These are phyloP conservation scores for Enoplosus armatus DNA, from an alignment of 2,797 vertebrate genomes.

Conservation along the genomic window DNA sequence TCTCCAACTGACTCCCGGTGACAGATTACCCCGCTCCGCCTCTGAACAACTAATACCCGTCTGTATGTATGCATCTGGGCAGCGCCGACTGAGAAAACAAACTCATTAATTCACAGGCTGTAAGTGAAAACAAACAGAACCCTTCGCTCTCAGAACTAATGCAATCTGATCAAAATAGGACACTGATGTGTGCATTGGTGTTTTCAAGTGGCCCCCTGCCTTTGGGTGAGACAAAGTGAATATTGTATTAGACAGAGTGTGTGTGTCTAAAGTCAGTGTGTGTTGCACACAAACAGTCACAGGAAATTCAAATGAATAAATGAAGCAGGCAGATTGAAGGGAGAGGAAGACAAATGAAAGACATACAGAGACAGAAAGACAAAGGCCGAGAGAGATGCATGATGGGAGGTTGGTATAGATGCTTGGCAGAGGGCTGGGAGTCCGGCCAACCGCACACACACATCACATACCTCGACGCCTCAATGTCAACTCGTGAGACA, in stretches of 20 bases:
- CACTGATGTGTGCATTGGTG: conserved; percentile 49
- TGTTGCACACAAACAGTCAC: conserved; percentile 3
- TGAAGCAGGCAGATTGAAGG: conserved; percentile 37
- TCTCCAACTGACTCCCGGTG: conserved; percentile 53
- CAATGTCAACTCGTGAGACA: conserved; percentile 28
- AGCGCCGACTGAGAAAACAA: conserved; percentile 69
- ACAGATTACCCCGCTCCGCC: conserved; percentile 62
- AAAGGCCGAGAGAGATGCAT: conserved; percentile 48
- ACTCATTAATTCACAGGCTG: conserved; percentile 73
- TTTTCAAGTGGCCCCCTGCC: conserved; percentile 52
- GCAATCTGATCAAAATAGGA: conserved; percentile 64
- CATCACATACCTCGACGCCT: conserved; percentile 16
- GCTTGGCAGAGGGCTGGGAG: conserved; percentile 38
- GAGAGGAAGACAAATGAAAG: conserved; percentile 49
- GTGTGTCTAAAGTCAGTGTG: conserved; percentile 40
- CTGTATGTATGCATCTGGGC: conserved; percentile 46
- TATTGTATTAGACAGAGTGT: conserved; percentile 55
- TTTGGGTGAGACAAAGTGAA: conserved; percentile 57
- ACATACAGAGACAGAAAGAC: conserved; percentile 27
- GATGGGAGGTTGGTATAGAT: conserved; percentile 54
- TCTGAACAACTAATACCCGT: conserved; percentile 58
- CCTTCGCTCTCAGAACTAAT: conserved; percentile 54
- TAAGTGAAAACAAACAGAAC: conserved; percentile 73
- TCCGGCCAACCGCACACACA: conserved; percentile 40
- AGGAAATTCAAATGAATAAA: conserved; percentile 48